phyloP scores from a whole-genome alignment of 2,797 vertebrate genomes.

The Aselliscus stoliczkanus region DNA sequence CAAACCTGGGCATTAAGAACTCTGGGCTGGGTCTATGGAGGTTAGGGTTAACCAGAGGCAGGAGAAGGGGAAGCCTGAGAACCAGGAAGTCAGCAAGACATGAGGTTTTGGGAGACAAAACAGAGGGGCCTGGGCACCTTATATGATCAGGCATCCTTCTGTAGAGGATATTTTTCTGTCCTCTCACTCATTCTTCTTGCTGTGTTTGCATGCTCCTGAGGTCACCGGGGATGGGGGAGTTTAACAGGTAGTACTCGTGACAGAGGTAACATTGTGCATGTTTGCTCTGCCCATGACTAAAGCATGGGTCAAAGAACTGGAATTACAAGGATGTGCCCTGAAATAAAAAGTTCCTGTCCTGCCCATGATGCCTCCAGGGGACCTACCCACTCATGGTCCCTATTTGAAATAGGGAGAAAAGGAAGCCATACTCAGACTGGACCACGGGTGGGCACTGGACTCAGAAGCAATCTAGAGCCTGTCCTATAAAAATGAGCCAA shows the following conservation, averaged over 20 bases:
- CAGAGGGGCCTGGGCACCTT: background rate
- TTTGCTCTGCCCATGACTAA: background rate
- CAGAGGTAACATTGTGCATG: background rate
- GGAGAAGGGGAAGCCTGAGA: background rate
- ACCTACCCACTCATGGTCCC: background rate
- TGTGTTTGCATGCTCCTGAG: background rate
- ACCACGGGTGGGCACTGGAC: background rate
- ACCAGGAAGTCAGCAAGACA: background rate
- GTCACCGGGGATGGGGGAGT: background rate
- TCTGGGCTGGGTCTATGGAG: background rate
- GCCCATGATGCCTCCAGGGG: background rate
- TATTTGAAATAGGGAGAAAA: background rate
- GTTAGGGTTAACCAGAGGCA: background rate
- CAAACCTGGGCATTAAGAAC: background rate
- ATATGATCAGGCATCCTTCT: background rate
- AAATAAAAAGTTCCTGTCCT: background rate
- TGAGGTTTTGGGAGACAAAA: background rate
- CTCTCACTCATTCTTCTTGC: background rate
- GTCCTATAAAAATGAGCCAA: background rate
- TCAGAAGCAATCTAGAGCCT: background rate
- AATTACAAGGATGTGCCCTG: background rate
- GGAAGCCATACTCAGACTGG: background rate
- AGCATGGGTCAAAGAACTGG: background rate
- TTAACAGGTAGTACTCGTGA: background rate
- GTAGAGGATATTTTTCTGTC: rapidly evolving